Conservation (phyloP, 2,113 vertebrate species). For the Tor tambroides region DNA sequence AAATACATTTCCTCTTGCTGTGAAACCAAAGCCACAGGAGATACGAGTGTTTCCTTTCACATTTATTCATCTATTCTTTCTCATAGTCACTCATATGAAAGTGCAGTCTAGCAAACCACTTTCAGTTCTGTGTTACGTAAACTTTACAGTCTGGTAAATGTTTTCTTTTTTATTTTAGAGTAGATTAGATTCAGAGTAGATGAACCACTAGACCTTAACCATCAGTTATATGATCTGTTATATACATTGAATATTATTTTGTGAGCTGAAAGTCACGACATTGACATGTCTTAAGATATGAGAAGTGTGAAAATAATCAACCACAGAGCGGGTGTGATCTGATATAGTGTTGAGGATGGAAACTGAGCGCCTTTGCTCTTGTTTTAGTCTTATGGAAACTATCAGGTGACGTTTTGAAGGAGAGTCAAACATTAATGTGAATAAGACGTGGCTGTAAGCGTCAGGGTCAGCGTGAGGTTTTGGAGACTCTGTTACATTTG, state of each 20-base stretch:
- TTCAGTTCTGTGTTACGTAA: background rate
- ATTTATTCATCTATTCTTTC: background rate
- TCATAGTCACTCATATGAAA: background rate
- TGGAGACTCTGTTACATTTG: background rate
- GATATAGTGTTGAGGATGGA: background rate
- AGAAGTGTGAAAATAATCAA: background rate
- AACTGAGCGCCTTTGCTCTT: background rate
- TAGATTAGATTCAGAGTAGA: background rate
- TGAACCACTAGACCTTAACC: background rate
- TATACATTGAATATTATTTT: background rate
- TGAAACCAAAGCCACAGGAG: background rate
- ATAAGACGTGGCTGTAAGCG: background rate
- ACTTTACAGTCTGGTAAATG: background rate
- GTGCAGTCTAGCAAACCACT: background rate
- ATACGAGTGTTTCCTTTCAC: background rate
- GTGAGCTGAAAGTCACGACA: background rate
- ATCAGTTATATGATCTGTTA: background rate
- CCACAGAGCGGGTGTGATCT: background rate
- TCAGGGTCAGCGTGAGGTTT: background rate
- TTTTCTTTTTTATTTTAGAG: background rate
- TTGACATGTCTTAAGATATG: background rate
- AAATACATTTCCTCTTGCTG: background rate
- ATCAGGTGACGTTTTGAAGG: constrained; percentile 25
- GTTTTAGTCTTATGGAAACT: background rate
- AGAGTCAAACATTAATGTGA: constrained; percentile 33